phyloP scores from a whole-genome alignment of 1,140 invertebrate species.

The Eriocheir sinensis region DNA sequence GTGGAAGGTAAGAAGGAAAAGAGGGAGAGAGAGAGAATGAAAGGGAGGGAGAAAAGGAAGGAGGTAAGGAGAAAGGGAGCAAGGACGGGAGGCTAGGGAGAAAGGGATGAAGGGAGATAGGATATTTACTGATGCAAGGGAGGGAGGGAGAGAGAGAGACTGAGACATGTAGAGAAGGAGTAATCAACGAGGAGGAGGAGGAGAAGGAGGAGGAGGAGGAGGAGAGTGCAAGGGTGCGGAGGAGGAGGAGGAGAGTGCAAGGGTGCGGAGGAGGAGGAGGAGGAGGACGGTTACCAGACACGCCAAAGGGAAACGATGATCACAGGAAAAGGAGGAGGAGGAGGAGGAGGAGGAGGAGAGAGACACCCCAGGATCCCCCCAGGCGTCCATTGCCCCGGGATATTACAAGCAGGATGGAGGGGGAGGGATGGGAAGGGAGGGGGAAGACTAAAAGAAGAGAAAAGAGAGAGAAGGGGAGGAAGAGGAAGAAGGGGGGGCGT shows the following conservation, averaged over 20 bases:
- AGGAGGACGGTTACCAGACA: not conserved
- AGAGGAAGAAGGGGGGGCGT: not conserved
- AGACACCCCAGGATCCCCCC: not conserved
- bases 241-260: not conserved
- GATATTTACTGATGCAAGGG: too few relatives aligned
- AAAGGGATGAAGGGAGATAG: too few relatives aligned
- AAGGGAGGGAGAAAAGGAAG: too few relatives aligned
- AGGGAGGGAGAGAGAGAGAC: constrained; percentile 41
- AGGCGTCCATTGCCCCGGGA: not conserved
- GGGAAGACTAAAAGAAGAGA: too few relatives aligned
- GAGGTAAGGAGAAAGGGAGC: too few relatives aligned
- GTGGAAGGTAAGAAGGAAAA: too few relatives aligned
- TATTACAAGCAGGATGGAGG: not conserved
- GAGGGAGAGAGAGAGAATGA: too few relatives aligned
- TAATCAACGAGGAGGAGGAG: too few relatives aligned
- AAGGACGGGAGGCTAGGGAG: too few relatives aligned
- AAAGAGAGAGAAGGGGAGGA: not conserved
- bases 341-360: not conserved
- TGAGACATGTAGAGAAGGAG: not conserved
- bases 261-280: not conserved
- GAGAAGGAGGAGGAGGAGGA: too few relatives aligned
- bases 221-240: too few relatives aligned
- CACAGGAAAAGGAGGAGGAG: not conserved
- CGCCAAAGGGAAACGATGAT: not conserved
- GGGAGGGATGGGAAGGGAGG: not conserved